Evolutionary conservation across 2,113 vertebrate species (phyloP).

Genomic region (Malaclemys terrapin): DNA sequence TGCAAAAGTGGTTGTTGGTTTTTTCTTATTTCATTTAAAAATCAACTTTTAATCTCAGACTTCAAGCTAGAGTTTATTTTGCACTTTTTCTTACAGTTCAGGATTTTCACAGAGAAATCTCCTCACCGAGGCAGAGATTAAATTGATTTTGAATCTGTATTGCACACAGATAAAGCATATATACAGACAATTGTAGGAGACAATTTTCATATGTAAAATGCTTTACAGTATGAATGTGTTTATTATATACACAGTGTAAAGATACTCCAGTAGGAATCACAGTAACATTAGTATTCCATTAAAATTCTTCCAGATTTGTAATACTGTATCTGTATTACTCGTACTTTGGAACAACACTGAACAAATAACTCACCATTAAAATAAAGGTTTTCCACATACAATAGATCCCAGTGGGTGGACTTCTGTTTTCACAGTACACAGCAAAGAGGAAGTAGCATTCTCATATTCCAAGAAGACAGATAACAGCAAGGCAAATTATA

Average conservation of each 20-base stretch:
- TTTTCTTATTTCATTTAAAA: conserved; percentile 13
- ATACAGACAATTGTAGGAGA: neutral
- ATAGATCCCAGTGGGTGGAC: neutral
- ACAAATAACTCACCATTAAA: neutral
- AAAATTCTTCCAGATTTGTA: neutral
- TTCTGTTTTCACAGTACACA: neutral
- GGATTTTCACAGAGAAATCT: neutral
- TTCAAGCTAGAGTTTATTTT: conserved; percentile 26
- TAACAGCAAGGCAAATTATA: neutral
- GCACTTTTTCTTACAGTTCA: neutral
- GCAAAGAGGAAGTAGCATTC: neutral
- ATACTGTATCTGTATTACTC: neutral
- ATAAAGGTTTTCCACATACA: neutral
- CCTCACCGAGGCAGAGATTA: neutral
- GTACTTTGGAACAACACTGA: neutral
- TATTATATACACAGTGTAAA: neutral
- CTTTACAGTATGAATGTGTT: neutral
- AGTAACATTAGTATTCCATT: neutral
- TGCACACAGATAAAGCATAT: neutral
- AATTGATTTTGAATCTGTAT: conserved; percentile 35
- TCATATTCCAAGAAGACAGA: neutral
- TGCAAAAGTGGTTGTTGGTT: neutral
- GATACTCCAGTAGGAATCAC: neutral
- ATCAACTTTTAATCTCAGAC: neutral
- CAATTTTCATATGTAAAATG: conserved; percentile 23